Base-by-base conservation (phyloP, 2,113 vertebrate genomes). In the Platichthys flesus region DNA sequence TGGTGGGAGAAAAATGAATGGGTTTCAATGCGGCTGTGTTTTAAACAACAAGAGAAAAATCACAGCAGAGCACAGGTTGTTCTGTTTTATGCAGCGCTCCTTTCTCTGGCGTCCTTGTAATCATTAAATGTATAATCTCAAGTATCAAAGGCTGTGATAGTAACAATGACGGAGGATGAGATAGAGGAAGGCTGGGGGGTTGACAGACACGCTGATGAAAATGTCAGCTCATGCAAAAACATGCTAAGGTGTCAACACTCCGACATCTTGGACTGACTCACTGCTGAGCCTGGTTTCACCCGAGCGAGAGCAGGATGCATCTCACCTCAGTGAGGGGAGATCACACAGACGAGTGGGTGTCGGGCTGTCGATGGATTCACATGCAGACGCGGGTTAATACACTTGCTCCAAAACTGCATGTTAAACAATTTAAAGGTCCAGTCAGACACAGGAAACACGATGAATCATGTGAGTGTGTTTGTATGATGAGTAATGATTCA, bases 151-250 rank as follows among this genome's bases (percentile, higher is more conserved):
- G 52, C 71, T 23, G 40, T 7, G 4, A 63, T 31, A 5, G 31
- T 20, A 65, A 67, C 31, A 74, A 62, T 51, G 60, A 70, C 62
- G 31, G 24, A 13, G 4, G 56, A 64, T 14, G 55, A 61, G 78
- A 74, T 74, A 71, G 51, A 40, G 42, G 77, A 76, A 67, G 71
- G 71, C 49, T 74, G 67, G 64, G 65, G 54, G 18, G 61, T 18
- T 67, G 49, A 54, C n/a, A 23, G 66, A 79, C 72, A 69, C 0
- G 26, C 74, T 63, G 65, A 55, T n/a, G 21, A 79, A 86, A 81
- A 83, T 81, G 79, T 76, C 74, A 88, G 76, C 63, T 61, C 77
- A 69, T 68, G 60, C 59, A 84, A 68, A 85, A 87, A 81, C 76
- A 79, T 51, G 74, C 69, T 73, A 35, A 64, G 59, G 71, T 84